Percentiles rank a stretch among this genome's conserved stretches.
These are phyloP conservation scores for Deilephila porcellus DNA, from an alignment of 2,888 invertebrate species.

Conservation along the genomic window DNA sequence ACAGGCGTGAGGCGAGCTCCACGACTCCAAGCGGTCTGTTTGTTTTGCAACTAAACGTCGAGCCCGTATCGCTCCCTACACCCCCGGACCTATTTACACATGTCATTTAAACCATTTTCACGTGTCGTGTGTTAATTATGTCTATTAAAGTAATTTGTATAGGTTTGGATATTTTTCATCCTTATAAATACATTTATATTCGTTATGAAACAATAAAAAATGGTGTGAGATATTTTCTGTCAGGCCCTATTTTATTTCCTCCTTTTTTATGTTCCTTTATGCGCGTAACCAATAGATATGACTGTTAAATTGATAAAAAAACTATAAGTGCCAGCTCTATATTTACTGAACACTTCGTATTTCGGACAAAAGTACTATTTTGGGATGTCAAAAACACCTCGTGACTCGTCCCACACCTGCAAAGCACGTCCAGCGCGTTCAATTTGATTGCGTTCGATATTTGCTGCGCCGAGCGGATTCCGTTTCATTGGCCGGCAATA, in stretches of 20 bases:
- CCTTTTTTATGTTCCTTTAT: too few species aligned
- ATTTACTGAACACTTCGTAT: background rate
- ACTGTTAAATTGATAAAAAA: background rate
- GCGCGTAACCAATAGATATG: too few species aligned
- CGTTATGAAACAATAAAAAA: too few species aligned
- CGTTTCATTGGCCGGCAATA: slow-evolving; percentile 22
- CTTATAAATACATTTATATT: too few species aligned
- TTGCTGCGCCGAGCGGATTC: slow-evolving; percentile 21
- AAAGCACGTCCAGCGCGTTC: slow-evolving; percentile 52
- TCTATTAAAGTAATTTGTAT: background rate
- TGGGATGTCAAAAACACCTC: background rate
- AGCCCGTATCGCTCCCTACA: slow-evolving; percentile 44
- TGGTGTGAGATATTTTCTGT: too few species aligned
- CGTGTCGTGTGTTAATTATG: background rate
- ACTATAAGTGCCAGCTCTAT: background rate
- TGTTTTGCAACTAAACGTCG: slow-evolving; percentile 67
- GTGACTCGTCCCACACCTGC: slow-evolving; percentile 36
- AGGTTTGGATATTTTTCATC: too few species aligned
- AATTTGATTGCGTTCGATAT: slow-evolving; percentile 58
- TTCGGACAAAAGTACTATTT: background rate
- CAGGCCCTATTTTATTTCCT: too few species aligned
- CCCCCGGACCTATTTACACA: slow-evolving; percentile 55
- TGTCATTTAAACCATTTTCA: slow-evolving; percentile 49
- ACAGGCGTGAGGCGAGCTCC: slow-evolving; percentile 8
- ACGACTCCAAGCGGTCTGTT: slow-evolving; percentile 55